Evolutionary conservation across 2,888 invertebrate species (phyloP), one percentile per base, ranked within the genome.

Genomic region (Troilus luridus): DNA sequence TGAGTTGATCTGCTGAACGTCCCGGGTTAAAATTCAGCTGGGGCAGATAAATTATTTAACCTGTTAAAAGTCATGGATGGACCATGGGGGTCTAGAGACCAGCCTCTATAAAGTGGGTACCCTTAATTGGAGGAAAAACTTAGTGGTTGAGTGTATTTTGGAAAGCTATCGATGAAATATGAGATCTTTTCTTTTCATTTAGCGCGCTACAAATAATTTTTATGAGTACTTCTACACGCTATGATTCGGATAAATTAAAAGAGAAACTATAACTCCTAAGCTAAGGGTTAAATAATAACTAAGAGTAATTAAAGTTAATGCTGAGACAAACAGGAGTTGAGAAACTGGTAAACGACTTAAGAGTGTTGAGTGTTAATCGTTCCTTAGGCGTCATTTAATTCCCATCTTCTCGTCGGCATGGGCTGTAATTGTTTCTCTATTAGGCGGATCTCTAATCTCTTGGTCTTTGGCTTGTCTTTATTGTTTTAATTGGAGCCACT

Each of bases 361-460:
- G 72, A 77, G 72, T 77, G 72, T 77, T 41, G 72, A 77, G 72
- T 77, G 72, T 77, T 77, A 19, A 41, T 77, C 41, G 72, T 67
- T 27, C 27, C 72, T 7, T 17, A 27, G 72, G 27, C 72, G 41
- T 77, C 72, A 77, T 77, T 41, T 77, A 77, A 77, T 77, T 77
- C 72, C 41, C 72, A 77, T 77, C 72, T 77, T 77, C 27, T 41
- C 19, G 72, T 7, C 27, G 41, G 41, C 27, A 17, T 67, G 24
- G 67, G 67, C 72, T 17, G 17, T 24, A 77, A 77, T 77, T 77
- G 72, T 77, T 77, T 77, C 72, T 41, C 72, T 77, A 77, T 77
- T 77, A 77, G 72, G 0, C 41, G 0, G 72, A 17, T 41, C 72
- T 77, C 72, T 41, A 77, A 77, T 77, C 72, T 77, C 72, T 27